Base-by-base conservation (phyloP, 1,140 invertebrate species). In the Leptonema lineaticorne region DNA sequence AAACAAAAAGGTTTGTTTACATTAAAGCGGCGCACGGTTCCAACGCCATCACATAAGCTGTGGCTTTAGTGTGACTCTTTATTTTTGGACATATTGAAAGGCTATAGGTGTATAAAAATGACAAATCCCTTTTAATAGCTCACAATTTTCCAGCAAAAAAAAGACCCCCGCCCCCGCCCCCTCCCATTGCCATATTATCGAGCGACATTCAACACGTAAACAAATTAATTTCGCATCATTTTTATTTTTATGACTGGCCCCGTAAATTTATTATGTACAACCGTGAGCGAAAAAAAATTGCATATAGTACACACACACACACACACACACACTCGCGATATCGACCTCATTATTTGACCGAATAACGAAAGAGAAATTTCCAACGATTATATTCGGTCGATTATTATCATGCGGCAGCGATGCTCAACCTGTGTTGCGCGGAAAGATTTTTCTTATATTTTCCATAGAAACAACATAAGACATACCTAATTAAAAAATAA, bases 31-130 rank as follows among this genome's bases (percentile, higher is more conserved):
- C 59, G 59, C 33, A 62, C 27, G n/a, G 30, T 18, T 33, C 28
- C 18, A 3, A 22, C 58, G 30, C 30, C 18, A 60, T 3, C 33
- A 24, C 26, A 27, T 45, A 62, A 45, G 18, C 59, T 37, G 30
- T 41, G 59, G 59, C 37, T 33, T 41, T 45, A 33, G 30, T 33
- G 37, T 45, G 29, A 45, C 37, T 53, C 50, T 53, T 53, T 45
- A 62, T 62, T 62, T 62, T 45, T 33, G 37, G 37, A 45, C 37
- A 33, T 62, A 62, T 62, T 62, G 59, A 62, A 62, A 45, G 59
- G 28, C 59, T 62, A 62, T 62, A 62, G 50, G 50, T 53, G 50
- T 53, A 62, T 62, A 62, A 62, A 62, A 62, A 45, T 45, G 30
- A 62, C 37, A 62, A 62, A 45, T 62, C 59, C 24, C 29, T 62